Evolutionary conservation across 2,888 invertebrate species (phyloP).

Genomic region (Gandaritis pyraliata): DNA sequence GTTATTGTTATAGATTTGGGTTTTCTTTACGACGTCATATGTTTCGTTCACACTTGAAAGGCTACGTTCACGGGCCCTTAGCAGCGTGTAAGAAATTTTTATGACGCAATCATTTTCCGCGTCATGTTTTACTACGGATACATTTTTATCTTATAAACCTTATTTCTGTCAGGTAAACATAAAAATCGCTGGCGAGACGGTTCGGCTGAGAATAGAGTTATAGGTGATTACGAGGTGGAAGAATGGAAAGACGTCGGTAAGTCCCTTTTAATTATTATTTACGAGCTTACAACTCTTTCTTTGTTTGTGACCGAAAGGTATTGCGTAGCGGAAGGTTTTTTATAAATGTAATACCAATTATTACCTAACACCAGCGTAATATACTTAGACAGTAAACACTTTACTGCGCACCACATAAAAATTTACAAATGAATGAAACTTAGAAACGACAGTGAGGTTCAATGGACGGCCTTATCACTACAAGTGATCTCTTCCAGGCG

Average conservation of each 20-base stretch:
- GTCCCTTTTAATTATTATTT: conserved; percentile 43
- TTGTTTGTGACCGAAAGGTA: neutral
- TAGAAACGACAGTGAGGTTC: too few species aligned
- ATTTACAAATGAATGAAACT: too few species aligned
- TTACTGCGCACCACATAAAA: too few species aligned
- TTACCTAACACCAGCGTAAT: too few species aligned
- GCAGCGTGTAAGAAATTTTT: conserved; percentile 61
- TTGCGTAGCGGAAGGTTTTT: neutral
- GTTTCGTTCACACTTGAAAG: conserved; percentile 69
- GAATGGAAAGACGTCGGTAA: conserved; percentile 89
- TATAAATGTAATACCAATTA: neutral
- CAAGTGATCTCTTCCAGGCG: too few species aligned
- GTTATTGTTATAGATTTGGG: conserved; percentile 78
- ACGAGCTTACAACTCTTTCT: neutral
- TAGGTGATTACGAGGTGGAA: conserved; percentile 89
- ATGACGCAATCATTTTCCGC: conserved; percentile 62
- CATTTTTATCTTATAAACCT: conserved; percentile 50
- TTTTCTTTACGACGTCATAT: conserved; percentile 71
- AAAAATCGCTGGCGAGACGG: conserved; percentile 84
- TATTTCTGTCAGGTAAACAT: conserved; percentile 78
- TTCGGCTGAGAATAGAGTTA: conserved; percentile 85
- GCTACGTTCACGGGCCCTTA: conserved; percentile 64
- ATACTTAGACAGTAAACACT: too few species aligned
- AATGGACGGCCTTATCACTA: too few species aligned
- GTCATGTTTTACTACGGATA: conserved; percentile 51